phyloP scores from a whole-genome alignment of 2,888 invertebrate species.

The Drosophila paramelanica region DNA sequence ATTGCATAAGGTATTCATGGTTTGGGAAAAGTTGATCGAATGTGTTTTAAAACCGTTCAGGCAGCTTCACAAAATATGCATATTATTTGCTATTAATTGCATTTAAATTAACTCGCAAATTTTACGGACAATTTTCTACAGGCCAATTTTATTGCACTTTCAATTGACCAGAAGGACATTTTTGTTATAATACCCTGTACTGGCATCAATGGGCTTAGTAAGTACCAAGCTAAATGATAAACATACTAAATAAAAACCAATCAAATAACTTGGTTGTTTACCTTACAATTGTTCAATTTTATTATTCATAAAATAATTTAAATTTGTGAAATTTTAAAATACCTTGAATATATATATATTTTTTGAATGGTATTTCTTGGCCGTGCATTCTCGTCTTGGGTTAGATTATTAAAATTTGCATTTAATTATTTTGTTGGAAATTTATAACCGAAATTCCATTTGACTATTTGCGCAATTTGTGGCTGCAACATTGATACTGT shows the following conservation, averaged over 20 bases:
- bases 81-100: conserved; percentile 58
- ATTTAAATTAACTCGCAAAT: conserved; percentile 56
- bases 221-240: not conserved
- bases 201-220: not conserved
- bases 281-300: no score
- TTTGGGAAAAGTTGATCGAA: not conserved
- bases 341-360: not conserved
- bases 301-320: no score
- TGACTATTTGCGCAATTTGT: conserved; percentile 63
- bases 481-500: conserved; percentile 60
- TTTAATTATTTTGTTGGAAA: conserved; percentile 66
- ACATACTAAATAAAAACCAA: no score
- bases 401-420: conserved; percentile 66
- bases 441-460: conserved; percentile 53
- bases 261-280: no score
- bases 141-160: conserved; percentile 18
- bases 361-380: not conserved
- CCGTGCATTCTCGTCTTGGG: not conserved
- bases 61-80: conserved; percentile 24
- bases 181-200: conserved; percentile 21
- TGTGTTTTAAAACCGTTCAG: not conserved
- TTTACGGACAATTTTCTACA: conserved; percentile 35
- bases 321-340: no score
- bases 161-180: conserved; percentile 16
- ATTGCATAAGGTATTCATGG: no score